These are phyloP conservation scores for Dione vanillae DNA, from an alignment of 2,888 invertebrate genomes.

Conservation along the genomic window DNA sequence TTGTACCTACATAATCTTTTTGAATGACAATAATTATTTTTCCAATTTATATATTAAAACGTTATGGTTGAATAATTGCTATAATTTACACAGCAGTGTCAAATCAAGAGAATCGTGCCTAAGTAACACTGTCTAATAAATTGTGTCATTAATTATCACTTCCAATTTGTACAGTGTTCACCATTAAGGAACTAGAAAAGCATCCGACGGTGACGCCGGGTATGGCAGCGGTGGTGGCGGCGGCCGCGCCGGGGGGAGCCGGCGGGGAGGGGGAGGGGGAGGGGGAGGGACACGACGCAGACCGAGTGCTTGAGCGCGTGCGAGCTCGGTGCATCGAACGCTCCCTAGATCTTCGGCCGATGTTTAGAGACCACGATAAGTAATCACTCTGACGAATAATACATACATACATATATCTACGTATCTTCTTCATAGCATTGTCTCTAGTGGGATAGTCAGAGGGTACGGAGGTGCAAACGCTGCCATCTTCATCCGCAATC, in stretches of 20 bases:
- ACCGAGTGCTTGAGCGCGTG: constrained; percentile 86
- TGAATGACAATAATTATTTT: too few species aligned
- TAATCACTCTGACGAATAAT: constrained; percentile 61
- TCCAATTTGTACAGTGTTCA: constrained; percentile 79
- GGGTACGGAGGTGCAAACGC: too few species aligned
- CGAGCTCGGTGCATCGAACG: constrained; percentile 85
- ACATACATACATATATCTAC: too few species aligned
- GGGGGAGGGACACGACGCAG: constrained; percentile 84
- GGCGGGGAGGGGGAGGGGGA: constrained; percentile 58
- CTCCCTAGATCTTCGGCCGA: constrained; percentile 86
- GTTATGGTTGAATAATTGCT: too few species aligned
- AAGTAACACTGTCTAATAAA: too few species aligned
- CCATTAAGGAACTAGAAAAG: constrained; percentile 87
- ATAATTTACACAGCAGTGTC: too few species aligned
- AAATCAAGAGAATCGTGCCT: too few species aligned
- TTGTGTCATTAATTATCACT: not conserved
- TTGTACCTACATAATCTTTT: too few species aligned
- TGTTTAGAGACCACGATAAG: constrained; percentile 89
- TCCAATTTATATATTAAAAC: too few species aligned
- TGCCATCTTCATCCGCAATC: too few species aligned
- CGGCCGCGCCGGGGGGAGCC: constrained; percentile 58
- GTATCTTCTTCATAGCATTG: too few species aligned
- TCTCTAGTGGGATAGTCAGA: too few species aligned
- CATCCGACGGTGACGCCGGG: constrained; percentile 80
- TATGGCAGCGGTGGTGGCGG: constrained; percentile 68